A percentile compares a stretch with the other conserved stretches of the same genome.
Conservation (phyloP, 2,797 vertebrate species). For the Alectoris magna region DNA sequence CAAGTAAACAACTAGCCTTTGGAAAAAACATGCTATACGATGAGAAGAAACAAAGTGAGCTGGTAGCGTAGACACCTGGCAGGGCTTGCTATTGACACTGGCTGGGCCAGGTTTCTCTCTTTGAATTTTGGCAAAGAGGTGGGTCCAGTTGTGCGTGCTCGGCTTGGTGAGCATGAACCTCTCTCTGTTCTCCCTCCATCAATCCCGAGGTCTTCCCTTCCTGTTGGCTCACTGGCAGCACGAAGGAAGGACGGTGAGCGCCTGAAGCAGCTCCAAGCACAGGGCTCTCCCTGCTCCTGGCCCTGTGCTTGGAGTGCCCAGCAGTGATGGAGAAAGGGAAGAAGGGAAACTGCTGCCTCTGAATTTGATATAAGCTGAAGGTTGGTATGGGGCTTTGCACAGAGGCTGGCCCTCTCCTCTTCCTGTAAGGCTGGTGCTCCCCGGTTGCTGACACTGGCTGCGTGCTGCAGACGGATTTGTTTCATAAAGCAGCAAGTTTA, state of each 20-base stretch:
- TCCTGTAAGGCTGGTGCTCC: not conserved
- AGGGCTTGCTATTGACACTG: conserved; percentile 9
- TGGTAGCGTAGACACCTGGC: not conserved
- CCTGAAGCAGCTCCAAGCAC: not conserved
- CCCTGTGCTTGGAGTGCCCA: not conserved
- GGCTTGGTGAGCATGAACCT: not conserved
- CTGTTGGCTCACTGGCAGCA: not conserved
- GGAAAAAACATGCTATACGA: not conserved
- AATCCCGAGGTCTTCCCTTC: conserved; percentile 14
- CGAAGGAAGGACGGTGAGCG: not conserved
- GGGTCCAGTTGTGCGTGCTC: not conserved
- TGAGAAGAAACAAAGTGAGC: conserved; percentile 28
- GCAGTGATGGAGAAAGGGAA: not conserved
- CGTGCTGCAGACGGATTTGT: not conserved
- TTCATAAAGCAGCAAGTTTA: not conserved
- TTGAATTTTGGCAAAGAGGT: not conserved
- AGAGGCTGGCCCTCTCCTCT: not conserved
- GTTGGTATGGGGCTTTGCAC: not conserved
- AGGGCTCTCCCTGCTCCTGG: not conserved
- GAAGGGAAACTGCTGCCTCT: not conserved
- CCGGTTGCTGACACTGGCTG: not conserved
- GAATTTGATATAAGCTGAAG: not conserved
- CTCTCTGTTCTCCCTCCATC: not conserved
- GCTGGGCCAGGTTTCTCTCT: not conserved
- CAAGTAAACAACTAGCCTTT: not conserved